phyloP scores from a whole-genome alignment of 2,797 vertebrate genomes.

The Mormyrops boulengeri region DNA sequence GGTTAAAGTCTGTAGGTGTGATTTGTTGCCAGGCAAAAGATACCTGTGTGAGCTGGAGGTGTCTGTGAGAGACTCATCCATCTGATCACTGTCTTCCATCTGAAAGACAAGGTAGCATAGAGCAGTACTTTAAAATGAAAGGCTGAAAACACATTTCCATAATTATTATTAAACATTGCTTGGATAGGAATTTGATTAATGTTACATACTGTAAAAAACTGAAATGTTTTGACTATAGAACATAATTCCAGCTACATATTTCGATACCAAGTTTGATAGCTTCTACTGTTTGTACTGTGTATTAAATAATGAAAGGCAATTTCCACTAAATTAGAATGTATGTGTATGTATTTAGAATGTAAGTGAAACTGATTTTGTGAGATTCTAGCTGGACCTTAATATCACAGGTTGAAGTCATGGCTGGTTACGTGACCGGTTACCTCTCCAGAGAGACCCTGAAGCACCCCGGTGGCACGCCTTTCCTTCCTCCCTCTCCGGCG shows the following conservation, averaged over 20 bases:
- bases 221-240: background rate
- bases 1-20: background rate
- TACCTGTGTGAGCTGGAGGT: constrained; percentile 41
- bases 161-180: background rate
- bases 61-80: constrained; percentile 30
- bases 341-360: too few relatives aligned
- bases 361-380: background rate
- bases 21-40: constrained; percentile 11
- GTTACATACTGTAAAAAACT: background rate
- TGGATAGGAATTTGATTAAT: background rate
- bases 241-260: background rate
- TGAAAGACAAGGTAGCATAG: constrained; percentile 32
- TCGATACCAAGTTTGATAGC: background rate
- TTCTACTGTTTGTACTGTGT: background rate
- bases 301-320: background rate
- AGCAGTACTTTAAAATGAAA: background rate
- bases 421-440: constrained; percentile 29
- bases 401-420: background rate
- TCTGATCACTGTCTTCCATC: constrained; percentile 50
- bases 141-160: background rate
- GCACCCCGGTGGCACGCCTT: constrained; percentile 63
- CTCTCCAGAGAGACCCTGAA: constrained; percentile 43
- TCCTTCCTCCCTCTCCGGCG: constrained; percentile 57
- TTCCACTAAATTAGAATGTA: background rate
- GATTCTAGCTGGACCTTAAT: background rate